Base-by-base conservation (phyloP, 2,113 vertebrate species). In the Alouatta palliata region DNA sequence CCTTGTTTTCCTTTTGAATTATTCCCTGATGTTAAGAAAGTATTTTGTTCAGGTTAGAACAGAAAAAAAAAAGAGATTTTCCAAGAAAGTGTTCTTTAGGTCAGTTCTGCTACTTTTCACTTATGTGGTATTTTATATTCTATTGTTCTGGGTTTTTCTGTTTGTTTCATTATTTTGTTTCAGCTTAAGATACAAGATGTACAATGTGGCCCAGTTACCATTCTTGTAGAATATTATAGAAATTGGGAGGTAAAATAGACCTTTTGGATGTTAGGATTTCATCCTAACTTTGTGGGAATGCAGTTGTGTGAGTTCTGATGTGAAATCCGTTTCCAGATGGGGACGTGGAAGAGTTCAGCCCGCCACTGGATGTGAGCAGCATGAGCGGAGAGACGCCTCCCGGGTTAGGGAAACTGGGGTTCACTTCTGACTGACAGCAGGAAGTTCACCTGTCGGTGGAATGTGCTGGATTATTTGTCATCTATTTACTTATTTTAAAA, bases 361-460 rank as follows among this genome's bases (percentile, higher is more conserved):
- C 8, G 0, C 58, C 3, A 12, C 0, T 0, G 0, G 40, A 30
- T 9, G 40, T 16, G 35, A n/a, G 27, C 10, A 1, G n/a, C 14
- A 58, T 3, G 27, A 56, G 2, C 27, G 3, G 2, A 43, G 3
- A 11, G 49, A 37, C 1, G 2, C 30, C 43, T 32, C 20, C 16
- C 0, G 40, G 76, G 27, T 27, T 30, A 6, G 32, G 35, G 45
- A 2, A 27, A 49, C 10, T 49, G 5, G 66, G 21, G 7, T 0
- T 30, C 14, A 0, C 40, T 16, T 58, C 19, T 52, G 92, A 54
- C 27, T 37, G 58, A 73, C 89, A 71, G 75, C 8, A 0, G 4
- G 8, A 73, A 7, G 37, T 13, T 47, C 0, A 1, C n/a, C 79
- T 61, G 19, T 17, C 1, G 6, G 21, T 68, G 49, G 85, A 77